These are phyloP conservation scores for Phoeniculus purpureus DNA, from an alignment of 2,797 vertebrate genomes.

Conservation along the genomic window DNA sequence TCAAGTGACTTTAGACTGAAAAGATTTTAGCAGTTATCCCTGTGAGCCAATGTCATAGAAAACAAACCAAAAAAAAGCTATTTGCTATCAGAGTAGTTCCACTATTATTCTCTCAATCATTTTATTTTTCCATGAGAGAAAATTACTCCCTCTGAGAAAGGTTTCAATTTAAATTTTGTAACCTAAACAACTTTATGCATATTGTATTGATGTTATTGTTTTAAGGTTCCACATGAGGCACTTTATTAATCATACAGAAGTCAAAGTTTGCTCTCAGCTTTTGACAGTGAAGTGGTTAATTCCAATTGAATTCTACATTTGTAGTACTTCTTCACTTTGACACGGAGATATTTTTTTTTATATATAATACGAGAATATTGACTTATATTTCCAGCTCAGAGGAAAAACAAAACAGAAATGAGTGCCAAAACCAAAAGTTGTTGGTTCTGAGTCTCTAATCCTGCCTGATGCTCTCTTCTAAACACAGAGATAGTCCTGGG, in stretches of 20 bases:
- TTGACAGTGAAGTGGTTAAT: slow-evolving; percentile 72
- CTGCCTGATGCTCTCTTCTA: slow-evolving; percentile 23
- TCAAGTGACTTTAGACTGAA: slow-evolving; percentile 3
- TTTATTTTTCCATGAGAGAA: not conserved
- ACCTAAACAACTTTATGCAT: not conserved
- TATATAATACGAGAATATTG: slow-evolving; percentile 26
- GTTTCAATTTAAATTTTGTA: not conserved
- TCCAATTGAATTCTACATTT: slow-evolving; percentile 50
- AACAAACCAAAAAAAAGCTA: not conserved
- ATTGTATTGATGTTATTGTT: not conserved
- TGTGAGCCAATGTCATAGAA: not conserved
- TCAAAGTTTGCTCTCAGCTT: slow-evolving; percentile 22
- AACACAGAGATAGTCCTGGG: slow-evolving; percentile 21
- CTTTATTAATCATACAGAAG: slow-evolving; percentile 15
- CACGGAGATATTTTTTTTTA: slow-evolving; percentile 38
- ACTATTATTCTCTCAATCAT: not conserved
- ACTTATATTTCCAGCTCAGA: slow-evolving; percentile 42
- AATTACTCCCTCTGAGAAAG: not conserved
- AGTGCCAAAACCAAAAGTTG: slow-evolving; percentile 26
- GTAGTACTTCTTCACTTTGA: slow-evolving; percentile 48
- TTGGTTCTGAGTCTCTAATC: slow-evolving; percentile 20
- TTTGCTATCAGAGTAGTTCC: not conserved
- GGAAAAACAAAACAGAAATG: slow-evolving; percentile 43
- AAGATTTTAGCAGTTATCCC: slow-evolving; percentile 1
- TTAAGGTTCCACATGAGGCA: not conserved